Evolutionary conservation across 2,113 vertebrate species (phyloP).

Genomic region (Rhabdornis inornatus): DNA sequence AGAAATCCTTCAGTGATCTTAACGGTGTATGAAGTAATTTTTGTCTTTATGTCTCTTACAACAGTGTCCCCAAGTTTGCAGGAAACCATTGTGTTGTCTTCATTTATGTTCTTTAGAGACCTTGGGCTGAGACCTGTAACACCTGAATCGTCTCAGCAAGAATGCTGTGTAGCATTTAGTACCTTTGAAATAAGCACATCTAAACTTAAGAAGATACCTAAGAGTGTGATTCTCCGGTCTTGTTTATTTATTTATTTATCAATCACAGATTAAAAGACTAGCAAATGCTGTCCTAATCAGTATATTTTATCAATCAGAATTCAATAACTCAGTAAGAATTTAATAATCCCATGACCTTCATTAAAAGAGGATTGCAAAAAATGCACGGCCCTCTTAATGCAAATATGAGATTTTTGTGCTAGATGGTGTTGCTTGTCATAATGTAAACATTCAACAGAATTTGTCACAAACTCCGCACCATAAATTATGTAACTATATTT

Average conservation of each 20-base stretch:
- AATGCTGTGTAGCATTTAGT: background rate
- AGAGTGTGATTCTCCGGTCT: background rate
- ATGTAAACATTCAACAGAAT: background rate
- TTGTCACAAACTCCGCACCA: background rate
- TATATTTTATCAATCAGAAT: background rate
- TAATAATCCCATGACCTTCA: background rate
- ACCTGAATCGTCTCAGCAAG: background rate
- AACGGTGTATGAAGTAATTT: background rate
- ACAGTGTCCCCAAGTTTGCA: background rate
- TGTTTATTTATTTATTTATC: background rate
- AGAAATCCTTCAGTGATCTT: background rate
- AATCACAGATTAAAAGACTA: background rate
- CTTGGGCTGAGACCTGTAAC: background rate
- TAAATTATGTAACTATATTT: background rate
- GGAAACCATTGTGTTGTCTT: rapidly evolving
- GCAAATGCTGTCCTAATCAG: background rate
- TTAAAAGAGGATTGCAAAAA: background rate
- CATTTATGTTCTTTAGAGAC: background rate
- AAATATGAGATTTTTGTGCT: background rate
- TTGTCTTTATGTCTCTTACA: background rate
- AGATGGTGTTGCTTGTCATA: background rate
- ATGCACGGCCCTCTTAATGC: rapidly evolving
- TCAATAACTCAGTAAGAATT: background rate
- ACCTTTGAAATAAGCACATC: background rate
- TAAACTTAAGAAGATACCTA: background rate